Percentiles rank a stretch among this genome's conserved stretches.
phyloP scores from a whole-genome alignment of 2,113 vertebrate species.

The Cheirogaleus medius region DNA sequence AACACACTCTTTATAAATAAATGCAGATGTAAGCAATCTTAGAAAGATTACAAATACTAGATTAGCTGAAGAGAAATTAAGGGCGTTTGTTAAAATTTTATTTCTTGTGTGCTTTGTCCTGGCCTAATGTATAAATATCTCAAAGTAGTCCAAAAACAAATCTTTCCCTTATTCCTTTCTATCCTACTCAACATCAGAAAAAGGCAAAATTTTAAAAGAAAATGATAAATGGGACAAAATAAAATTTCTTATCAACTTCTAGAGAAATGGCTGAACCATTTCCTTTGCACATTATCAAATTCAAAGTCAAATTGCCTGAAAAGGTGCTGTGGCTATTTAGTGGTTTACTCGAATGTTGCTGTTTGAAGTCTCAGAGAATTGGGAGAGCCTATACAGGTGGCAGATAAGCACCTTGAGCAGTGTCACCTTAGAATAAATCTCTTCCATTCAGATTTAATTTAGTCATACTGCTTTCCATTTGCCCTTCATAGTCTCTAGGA shows the following conservation, averaged over 20 bases:
- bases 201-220: not conserved
- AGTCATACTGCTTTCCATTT: not conserved
- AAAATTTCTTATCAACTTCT: constrained; percentile 40
- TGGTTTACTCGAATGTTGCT: not conserved
- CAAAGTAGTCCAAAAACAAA: not conserved
- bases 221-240: constrained; percentile 19
- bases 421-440: not conserved
- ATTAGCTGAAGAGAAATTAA: constrained; percentile 16
- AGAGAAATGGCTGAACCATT: constrained; percentile 11
- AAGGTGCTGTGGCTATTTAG: not conserved
- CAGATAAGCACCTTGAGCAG: not conserved
- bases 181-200: not conserved
- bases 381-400: not conserved
- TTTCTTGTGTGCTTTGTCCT: constrained; percentile 25
- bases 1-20: not conserved
- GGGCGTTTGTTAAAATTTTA: not conserved
- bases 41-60: not conserved
- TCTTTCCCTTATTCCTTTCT: not conserved
- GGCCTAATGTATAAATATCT: not conserved
- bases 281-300: constrained; percentile 47
- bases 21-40: not conserved
- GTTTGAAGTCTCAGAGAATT: constrained; percentile 22
- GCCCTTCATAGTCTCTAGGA: not conserved
- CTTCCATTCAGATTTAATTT: not conserved
- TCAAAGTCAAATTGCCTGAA: constrained; percentile 39